These are phyloP conservation scores for Eupithecia dodoneata DNA, from an alignment of 2,888 invertebrate species.

Conservation along the genomic window DNA sequence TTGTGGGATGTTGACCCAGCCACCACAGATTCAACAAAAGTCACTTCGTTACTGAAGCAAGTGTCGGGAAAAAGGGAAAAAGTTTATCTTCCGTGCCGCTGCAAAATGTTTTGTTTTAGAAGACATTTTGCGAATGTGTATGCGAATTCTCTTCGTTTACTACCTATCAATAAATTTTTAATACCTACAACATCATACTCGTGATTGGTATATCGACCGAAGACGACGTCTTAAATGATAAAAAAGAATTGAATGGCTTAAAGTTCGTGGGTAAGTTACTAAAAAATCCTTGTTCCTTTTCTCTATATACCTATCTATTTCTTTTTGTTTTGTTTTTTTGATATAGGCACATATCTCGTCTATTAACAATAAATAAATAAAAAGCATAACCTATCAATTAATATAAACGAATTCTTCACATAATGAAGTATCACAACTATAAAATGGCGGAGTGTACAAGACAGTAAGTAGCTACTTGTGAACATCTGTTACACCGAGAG, in stretches of 20 bases:
- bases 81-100: slow-evolving; percentile 30
- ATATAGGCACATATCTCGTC: too few relatives aligned
- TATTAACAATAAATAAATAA: not conserved
- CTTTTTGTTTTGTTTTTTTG: too few relatives aligned
- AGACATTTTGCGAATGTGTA: slow-evolving; percentile 29
- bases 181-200: not conserved
- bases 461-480: slow-evolving; percentile 21
- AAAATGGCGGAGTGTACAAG: slow-evolving; percentile 25
- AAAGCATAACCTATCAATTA: not conserved
- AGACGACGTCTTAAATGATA: not conserved
- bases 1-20: slow-evolving; percentile 30
- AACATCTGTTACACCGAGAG: slow-evolving; percentile 35
- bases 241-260: not conserved
- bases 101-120: slow-evolving; percentile 40
- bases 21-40: slow-evolving; percentile 27
- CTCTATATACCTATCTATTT: not conserved
- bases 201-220: not conserved
- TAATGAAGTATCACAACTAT: slow-evolving; percentile 24
- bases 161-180: not conserved
- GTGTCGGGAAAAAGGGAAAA: slow-evolving; percentile 33
- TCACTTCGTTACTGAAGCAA: slow-evolving; percentile 33
- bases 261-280: not conserved
- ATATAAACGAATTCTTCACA: not conserved
- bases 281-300: not conserved
- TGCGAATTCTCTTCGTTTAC: slow-evolving; percentile 4